phyloP scores from a whole-genome alignment of 35 echinoderm and acorn worm species.

The Ptychodera flava region DNA sequence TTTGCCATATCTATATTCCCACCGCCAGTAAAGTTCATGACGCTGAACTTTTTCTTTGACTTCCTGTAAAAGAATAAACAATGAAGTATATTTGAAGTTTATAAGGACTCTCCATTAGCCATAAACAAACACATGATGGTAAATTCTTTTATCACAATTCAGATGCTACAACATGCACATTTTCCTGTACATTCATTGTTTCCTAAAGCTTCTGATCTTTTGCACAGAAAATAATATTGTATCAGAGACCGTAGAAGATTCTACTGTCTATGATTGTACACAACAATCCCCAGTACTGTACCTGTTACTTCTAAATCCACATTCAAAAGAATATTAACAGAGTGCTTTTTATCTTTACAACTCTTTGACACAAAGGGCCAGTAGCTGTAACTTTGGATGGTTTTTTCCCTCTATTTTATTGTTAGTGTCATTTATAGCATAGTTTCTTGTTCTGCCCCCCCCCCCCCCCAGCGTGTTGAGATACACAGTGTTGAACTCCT shows the following conservation, averaged over 20 bases:
- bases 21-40: constrained; percentile 63
- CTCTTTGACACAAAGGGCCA: too few relatives aligned
- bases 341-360: too few relatives aligned
- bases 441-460: too few relatives aligned
- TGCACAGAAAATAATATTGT: not conserved
- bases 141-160: not conserved
- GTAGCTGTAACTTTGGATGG: too few relatives aligned
- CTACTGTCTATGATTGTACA: too few relatives aligned
- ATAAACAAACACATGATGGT: not conserved
- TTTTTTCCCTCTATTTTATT: too few relatives aligned
- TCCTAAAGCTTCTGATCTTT: not conserved
- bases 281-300: too few relatives aligned
- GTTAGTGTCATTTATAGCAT: too few relatives aligned
- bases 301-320: too few relatives aligned
- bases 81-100: not conserved
- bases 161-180: not conserved
- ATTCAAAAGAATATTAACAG: too few relatives aligned
- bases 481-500: too few relatives aligned
- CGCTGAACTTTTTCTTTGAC: constrained; percentile 48
- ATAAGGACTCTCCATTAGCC: not conserved
- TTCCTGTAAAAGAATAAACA: constrained; percentile 39
- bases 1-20: constrained; percentile 62
- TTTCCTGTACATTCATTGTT: not conserved
- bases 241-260: not conserved
- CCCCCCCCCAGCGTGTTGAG: too few relatives aligned